A percentile compares a stretch with the other conserved stretches of the same genome.
Conservation (phyloP, 2,113 vertebrate species). For the Phalacrocorax carbo region DNA sequence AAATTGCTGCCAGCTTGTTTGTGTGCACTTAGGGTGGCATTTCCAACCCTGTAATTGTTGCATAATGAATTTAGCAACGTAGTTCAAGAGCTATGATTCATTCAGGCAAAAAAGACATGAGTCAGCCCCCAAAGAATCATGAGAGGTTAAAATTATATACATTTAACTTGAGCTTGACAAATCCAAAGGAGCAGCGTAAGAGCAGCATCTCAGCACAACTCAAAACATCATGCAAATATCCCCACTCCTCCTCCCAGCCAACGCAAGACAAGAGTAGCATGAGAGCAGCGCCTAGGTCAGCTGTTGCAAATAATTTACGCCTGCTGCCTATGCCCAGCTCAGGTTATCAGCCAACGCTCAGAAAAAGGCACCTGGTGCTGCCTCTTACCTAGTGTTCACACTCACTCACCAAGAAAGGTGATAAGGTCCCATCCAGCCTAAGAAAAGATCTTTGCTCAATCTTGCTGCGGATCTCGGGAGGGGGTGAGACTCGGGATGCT, state of each 20-base stretch:
- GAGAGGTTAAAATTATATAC: constrained; percentile 59
- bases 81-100: constrained; percentile 64
- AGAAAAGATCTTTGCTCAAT: neutral
- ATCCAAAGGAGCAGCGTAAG: neutral
- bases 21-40: constrained; percentile 43
- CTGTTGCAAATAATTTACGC: neutral
- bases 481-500: neutral
- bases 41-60: constrained; percentile 61
- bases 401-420: neutral
- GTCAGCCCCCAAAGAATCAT: constrained; percentile 52
- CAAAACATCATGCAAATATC: neutral
- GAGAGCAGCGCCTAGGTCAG: neutral
- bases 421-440: neutral
- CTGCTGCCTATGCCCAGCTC: neutral
- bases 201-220: neutral
- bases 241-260: neutral
- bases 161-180: constrained; percentile 43
- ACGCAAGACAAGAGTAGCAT: neutral
- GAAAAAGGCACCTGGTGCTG: neutral
- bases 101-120: constrained; percentile 52
- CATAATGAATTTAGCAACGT: constrained; percentile 57
- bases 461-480: accelerated
- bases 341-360: neutral
- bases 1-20: constrained; percentile 40
- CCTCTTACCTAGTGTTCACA: neutral